phyloP scores from a whole-genome alignment of 2,113 vertebrate genomes.

The Hemichromis elongatus region DNA sequence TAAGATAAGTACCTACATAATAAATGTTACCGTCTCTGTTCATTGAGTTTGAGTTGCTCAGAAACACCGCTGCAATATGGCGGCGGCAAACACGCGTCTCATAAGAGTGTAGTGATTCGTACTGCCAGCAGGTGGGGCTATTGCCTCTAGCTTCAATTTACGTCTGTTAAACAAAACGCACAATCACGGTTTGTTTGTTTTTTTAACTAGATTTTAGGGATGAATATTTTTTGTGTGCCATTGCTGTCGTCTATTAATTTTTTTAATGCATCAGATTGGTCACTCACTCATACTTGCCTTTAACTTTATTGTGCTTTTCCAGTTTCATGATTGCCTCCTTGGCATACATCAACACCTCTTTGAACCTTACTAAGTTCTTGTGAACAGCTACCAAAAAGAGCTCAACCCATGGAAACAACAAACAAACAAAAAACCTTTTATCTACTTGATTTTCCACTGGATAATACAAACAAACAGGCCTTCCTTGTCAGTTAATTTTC shows the following conservation, averaged over 20 bases:
- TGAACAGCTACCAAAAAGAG: not conserved
- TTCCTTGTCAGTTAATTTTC: not conserved
- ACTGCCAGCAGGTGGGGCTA: not conserved
- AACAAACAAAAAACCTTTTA: not conserved
- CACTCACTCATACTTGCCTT: not conserved
- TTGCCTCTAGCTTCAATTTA: not conserved
- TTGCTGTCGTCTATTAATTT: not conserved
- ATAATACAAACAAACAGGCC: not conserved
- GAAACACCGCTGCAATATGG: not conserved
- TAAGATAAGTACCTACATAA: not conserved
- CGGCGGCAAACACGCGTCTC: not conserved
- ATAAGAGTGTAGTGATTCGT: not conserved
- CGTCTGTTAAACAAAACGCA: not conserved
- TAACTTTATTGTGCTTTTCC: not conserved
- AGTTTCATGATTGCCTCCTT: not conserved
- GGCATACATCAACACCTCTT: not conserved
- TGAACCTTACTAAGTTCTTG: not conserved
- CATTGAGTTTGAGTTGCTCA: not conserved
- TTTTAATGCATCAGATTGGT: not conserved
- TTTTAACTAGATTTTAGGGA: not conserved
- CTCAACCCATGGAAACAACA: not conserved
- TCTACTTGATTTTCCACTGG: not conserved
- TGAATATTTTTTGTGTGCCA: not conserved
- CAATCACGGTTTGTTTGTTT: too few relatives aligned
- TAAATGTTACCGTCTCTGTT: not conserved